These are phyloP conservation scores for Natrix natrix DNA, from an alignment of 2,797 vertebrate species.

Conservation along the genomic window DNA sequence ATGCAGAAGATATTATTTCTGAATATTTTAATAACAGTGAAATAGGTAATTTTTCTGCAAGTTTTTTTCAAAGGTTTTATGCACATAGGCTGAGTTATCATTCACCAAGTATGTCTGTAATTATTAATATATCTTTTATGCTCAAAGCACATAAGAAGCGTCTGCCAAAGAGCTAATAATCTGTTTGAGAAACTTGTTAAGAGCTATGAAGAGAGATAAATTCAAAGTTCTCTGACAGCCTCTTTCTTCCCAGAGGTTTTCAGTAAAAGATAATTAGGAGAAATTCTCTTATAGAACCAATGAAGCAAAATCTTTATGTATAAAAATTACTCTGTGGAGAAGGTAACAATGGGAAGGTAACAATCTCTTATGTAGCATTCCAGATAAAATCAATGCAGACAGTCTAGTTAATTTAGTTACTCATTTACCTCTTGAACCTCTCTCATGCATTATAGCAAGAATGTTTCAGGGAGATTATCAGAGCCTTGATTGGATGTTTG, in stretches of 20 bases:
- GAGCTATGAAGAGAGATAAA: background rate
- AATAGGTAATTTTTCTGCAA: background rate
- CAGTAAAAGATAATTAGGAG: constrained; percentile 29
- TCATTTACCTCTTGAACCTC: background rate
- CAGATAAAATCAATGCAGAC: background rate
- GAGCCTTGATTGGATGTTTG: background rate
- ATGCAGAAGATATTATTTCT: background rate
- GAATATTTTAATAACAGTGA: background rate
- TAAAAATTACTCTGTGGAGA: background rate
- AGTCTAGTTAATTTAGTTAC: background rate
- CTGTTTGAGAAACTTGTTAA: constrained; percentile 43
- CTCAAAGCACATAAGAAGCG: constrained; percentile 36
- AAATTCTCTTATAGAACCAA: constrained; percentile 41
- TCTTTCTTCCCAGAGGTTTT: background rate
- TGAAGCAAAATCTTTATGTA: background rate
- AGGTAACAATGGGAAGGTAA: background rate
- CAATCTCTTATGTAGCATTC: background rate
- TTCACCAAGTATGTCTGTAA: constrained; percentile 18
- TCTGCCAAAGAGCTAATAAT: constrained; percentile 48
- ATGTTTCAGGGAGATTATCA: background rate
- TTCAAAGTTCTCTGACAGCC: background rate
- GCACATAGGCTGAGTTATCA: constrained; percentile 14
- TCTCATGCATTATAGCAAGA: background rate
- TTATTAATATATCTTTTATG: constrained; percentile 21
- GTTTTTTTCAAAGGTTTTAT: constrained; percentile 19